Conservation (phyloP, 2,113 vertebrate genomes). For the Lepisosteus oculatus region DNA sequence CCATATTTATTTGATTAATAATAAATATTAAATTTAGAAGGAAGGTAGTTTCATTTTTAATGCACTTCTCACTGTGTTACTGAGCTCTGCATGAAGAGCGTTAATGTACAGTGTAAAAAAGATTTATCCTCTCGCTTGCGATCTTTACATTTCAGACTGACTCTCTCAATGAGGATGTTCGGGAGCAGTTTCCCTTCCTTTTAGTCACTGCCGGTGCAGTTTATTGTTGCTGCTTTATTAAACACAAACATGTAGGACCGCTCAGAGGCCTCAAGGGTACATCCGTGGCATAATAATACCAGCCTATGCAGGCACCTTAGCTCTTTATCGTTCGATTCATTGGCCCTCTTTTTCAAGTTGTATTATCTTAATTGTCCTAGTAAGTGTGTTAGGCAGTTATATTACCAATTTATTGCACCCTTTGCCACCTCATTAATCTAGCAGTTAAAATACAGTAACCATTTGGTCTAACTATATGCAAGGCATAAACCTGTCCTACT, state of each 20-base stretch:
- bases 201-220: background rate
- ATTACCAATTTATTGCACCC: conserved; percentile 71
- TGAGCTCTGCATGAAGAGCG: no score
- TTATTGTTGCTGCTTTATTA: background rate
- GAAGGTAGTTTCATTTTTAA: no score
- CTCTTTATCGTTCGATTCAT: conserved; percentile 52
- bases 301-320: background rate
- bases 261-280: conserved; percentile 46
- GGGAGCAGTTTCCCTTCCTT: background rate
- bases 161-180: background rate
- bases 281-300: conserved; percentile 35
- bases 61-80: no score
- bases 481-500: conserved; percentile 60
- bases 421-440: conserved; percentile 72
- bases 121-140: no score
- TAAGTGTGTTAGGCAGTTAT: conserved; percentile 71
- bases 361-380: conserved; percentile 75
- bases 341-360: conserved; percentile 59
- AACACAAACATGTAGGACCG: background rate
- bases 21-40: no score
- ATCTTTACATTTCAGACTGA: background rate
- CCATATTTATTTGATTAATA: no score
- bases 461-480: conserved; percentile 47
- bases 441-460: conserved; percentile 69
- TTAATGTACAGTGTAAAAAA: no score